Conservation (phyloP, 2,888 invertebrate genomes). For the Acrobasis consociella region DNA sequence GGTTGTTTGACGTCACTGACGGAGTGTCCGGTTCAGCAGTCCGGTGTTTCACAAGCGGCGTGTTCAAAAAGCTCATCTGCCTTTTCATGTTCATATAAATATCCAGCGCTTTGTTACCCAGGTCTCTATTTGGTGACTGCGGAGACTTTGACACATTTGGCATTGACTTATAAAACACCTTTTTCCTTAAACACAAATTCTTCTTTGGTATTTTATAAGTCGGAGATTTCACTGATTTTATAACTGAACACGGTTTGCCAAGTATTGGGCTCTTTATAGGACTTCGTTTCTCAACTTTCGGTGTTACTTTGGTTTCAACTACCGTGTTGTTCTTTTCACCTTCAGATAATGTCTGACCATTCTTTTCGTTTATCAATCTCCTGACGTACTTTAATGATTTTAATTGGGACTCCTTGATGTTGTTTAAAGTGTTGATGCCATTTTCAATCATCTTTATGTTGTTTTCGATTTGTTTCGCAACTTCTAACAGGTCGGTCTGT, state of each 20-base stretch:
- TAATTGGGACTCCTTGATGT: slow-evolving; percentile 55
- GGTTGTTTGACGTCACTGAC: slow-evolving; percentile 61
- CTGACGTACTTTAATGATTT: slow-evolving; percentile 54
- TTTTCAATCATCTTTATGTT: slow-evolving; percentile 58
- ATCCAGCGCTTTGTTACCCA: slow-evolving; percentile 52
- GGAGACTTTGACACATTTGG: slow-evolving; percentile 51
- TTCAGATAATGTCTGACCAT: slow-evolving; percentile 31
- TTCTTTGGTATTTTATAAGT: slow-evolving; percentile 70
- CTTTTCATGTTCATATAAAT: slow-evolving; percentile 73
- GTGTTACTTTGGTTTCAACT: slow-evolving; percentile 35
- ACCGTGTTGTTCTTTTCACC: slow-evolving; percentile 42
- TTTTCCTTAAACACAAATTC: slow-evolving; percentile 58
- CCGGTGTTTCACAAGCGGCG: slow-evolving; percentile 53
- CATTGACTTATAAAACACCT: slow-evolving; percentile 61
- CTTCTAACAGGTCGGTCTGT: slow-evolving; percentile 52
- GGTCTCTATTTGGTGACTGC: slow-evolving; percentile 51
- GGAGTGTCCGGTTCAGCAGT: slow-evolving; percentile 55
- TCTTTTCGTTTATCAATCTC: slow-evolving; percentile 52
- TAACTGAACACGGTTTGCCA: slow-evolving; percentile 51
- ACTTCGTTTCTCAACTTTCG: slow-evolving; percentile 34
- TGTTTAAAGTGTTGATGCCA: slow-evolving; percentile 48
- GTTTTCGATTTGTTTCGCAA: slow-evolving; percentile 52
- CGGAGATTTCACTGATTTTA: slow-evolving; percentile 59
- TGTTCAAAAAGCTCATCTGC: slow-evolving; percentile 65
- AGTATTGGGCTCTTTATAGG: slow-evolving; percentile 37